Percentiles rank a stretch among this genome's conserved stretches.
phyloP scores from a whole-genome alignment of 1,140 invertebrate species.

The Uloborus diversus region DNA sequence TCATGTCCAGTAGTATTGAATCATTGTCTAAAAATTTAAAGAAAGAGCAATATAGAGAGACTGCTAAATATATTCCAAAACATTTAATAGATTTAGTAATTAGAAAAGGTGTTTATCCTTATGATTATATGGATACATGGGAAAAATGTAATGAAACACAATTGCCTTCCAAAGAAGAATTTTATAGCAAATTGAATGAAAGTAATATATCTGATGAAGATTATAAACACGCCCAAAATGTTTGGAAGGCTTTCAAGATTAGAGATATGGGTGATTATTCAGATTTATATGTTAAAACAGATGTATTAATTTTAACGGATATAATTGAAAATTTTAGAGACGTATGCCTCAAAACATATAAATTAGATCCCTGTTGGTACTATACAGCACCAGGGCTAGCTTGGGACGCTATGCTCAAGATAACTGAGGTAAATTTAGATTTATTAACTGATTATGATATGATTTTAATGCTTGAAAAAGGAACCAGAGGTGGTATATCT shows the following conservation, averaged over 20 bases:
- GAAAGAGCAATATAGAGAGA: background rate
- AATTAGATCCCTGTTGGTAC: slow-evolving; percentile 23
- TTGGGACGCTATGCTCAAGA: slow-evolving; percentile 13
- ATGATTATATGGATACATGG: slow-evolving; percentile 6
- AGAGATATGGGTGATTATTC: slow-evolving; percentile 60
- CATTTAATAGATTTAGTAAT: background rate
- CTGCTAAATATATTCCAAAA: background rate
- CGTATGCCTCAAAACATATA: slow-evolving; percentile 34
- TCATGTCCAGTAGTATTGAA: background rate
- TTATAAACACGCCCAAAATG: slow-evolving; percentile 36
- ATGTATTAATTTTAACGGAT: slow-evolving; percentile 59
- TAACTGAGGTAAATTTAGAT: slow-evolving; percentile 8
- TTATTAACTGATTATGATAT: slow-evolving; percentile 32
- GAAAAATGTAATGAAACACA: background rate
- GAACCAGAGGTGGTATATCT: slow-evolving; percentile 57
- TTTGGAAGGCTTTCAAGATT: slow-evolving; percentile 60
- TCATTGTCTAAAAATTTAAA: background rate
- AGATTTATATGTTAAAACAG: slow-evolving; percentile 58
- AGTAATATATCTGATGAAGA: background rate
- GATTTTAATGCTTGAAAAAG: slow-evolving; percentile 62
- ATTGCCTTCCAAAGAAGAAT: background rate
- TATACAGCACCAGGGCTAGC: slow-evolving; percentile 15
- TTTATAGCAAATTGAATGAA: background rate
- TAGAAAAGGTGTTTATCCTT: background rate
- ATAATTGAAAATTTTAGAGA: slow-evolving; percentile 61